These are phyloP conservation scores for Ditylenchus weischeri DNA, from an alignment of 2,888 invertebrate species.

Conservation along the genomic window DNA sequence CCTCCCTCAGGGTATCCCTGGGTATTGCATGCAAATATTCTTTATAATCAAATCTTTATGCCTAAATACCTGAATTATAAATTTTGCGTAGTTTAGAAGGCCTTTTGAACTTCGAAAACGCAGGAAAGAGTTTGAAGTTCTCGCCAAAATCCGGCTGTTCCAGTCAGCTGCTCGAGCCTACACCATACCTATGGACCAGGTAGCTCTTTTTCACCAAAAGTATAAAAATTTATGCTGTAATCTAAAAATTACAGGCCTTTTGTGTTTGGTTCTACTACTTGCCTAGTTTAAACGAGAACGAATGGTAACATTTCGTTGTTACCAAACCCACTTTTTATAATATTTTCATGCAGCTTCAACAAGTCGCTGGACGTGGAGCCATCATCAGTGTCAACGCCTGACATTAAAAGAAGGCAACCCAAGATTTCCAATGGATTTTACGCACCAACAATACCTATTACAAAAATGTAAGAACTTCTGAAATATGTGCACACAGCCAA, in stretches of 20 bases:
- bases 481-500: too few relatives aligned
- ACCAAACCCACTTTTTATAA: too few relatives aligned
- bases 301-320: constrained; percentile 68
- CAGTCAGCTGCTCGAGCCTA: constrained; percentile 94
- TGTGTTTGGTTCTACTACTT: constrained; percentile 88
- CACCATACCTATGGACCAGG: constrained; percentile 73
- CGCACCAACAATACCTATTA: constrained; percentile 25
- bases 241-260: constrained; percentile 71
- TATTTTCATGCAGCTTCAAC: constrained; percentile 67
- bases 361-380: constrained; percentile 50
- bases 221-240: neutral
- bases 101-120: constrained; percentile 96
- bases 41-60: too few relatives aligned
- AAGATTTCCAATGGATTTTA: constrained; percentile 29
- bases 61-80: too few relatives aligned
- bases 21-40: too few relatives aligned
- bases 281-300: constrained; percentile 83
- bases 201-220: neutral
- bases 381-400: constrained; percentile 43
- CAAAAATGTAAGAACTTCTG: constrained; percentile 36
- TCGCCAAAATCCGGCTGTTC: constrained; percentile 88
- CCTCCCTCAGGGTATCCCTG: too few relatives aligned
- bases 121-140: constrained; percentile 93
- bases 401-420: constrained; percentile 36
- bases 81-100: constrained; percentile 61